phyloP scores from a whole-genome alignment of 2,113 vertebrate genomes.

The Callorhinus ursinus region DNA sequence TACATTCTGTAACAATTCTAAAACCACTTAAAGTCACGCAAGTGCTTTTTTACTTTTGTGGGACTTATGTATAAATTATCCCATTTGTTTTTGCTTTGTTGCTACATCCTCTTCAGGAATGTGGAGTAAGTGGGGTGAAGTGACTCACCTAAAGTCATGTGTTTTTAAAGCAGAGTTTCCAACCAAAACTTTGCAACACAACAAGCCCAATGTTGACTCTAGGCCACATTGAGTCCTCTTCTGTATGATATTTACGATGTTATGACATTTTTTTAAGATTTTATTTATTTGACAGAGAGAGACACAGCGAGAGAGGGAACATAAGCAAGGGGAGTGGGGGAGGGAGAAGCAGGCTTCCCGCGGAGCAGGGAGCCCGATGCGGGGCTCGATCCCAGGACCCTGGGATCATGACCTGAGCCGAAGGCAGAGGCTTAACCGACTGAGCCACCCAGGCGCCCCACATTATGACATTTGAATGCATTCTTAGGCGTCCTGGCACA shows the following conservation, averaged over 20 bases:
- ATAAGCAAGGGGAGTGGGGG: too few relatives aligned
- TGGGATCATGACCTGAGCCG: too few relatives aligned
- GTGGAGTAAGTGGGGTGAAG: neutral
- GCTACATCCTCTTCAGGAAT: neutral
- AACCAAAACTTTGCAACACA: neutral
- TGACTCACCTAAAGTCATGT: neutral
- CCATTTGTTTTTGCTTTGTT: neutral
- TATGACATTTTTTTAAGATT: too few relatives aligned
- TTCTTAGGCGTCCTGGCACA: neutral
- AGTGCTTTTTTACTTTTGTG: neutral
- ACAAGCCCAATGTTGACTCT: neutral
- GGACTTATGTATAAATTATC: neutral
- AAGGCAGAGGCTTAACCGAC: too few relatives aligned
- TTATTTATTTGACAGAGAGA: too few relatives aligned
- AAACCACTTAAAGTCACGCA: neutral
- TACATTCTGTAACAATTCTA: neutral
- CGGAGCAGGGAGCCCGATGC: too few relatives aligned
- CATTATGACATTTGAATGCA: neutral
- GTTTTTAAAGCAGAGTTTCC: neutral
- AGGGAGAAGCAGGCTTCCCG: too few relatives aligned
- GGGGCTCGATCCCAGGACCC: too few relatives aligned
- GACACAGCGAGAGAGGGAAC: too few relatives aligned
- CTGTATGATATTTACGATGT: neutral
- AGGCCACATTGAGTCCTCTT: neutral
- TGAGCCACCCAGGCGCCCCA: too few relatives aligned